Conservation (phyloP, 2,797 vertebrate genomes). For the Acipenser ruthenus region DNA sequence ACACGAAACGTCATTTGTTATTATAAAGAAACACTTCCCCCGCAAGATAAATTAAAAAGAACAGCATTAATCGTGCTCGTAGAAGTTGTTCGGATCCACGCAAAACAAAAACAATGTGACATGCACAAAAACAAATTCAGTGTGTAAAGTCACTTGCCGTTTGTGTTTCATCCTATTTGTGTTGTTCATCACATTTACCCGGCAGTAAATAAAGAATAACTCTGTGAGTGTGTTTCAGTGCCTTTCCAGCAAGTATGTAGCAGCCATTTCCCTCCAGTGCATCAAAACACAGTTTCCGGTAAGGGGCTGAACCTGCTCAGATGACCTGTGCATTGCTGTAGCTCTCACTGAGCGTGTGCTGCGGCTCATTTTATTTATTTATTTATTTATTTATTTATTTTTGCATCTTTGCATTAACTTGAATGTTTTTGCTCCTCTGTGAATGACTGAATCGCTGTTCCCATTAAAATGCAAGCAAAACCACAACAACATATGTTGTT, state of each 20-base stretch:
- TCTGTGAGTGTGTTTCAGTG: background rate
- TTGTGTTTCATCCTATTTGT: constrained; percentile 13
- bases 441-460: no score
- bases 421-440: no score
- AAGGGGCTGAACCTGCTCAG: constrained; percentile 41
- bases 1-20: no score
- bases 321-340: background rate
- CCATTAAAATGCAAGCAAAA: no score
- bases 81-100: no score
- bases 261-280: constrained; percentile 77
- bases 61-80: no score
- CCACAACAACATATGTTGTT: no score
- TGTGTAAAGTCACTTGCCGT: constrained; percentile 48
- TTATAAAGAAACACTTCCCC: no score
- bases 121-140: background rate
- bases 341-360: background rate
- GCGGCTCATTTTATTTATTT: no score
- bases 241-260: constrained; percentile 65
- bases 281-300: constrained; percentile 74
- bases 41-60: no score
- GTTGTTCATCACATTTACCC: constrained; percentile 45
- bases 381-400: no score
- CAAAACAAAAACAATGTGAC: background rate
- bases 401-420: no score
- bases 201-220: constrained; percentile 30